Evolutionary conservation across 2,888 invertebrate genomes (phyloP).

Genomic region (Xestia ashworthii): DNA sequence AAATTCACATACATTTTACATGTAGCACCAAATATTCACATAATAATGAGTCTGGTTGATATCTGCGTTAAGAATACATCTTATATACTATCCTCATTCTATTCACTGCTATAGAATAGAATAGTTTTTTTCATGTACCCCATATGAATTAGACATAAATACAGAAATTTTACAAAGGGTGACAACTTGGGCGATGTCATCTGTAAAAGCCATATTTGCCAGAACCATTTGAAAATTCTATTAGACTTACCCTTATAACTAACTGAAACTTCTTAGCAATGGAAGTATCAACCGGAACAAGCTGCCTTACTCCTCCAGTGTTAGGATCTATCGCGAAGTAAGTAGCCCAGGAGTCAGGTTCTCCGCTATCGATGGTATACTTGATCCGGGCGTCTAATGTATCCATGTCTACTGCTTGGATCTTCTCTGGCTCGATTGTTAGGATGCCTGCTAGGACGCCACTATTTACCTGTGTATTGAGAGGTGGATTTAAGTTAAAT

Average conservation of each 20-base stretch:
- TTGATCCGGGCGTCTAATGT: slow-evolving; percentile 95
- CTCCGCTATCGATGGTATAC: slow-evolving; percentile 95
- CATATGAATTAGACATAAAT: no score
- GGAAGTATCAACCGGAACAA: slow-evolving; percentile 94
- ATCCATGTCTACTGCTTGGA: slow-evolving; percentile 97
- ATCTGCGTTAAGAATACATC: no score
- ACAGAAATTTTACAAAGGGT: no score
- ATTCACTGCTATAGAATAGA: no score
- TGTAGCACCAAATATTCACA: no score
- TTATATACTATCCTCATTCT: no score
- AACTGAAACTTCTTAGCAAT: slow-evolving; percentile 95
- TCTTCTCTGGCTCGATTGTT: slow-evolving; percentile 96
- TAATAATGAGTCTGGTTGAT: no score
- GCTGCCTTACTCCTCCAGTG: slow-evolving; percentile 95
- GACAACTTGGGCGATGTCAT: no score
- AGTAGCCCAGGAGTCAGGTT: slow-evolving; percentile 94
- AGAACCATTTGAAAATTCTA: no score
- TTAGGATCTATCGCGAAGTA: slow-evolving; percentile 96
- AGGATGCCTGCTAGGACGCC: slow-evolving; percentile 96
- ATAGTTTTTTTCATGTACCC: no score
- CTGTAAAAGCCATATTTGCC: no score
- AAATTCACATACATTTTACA: no score
- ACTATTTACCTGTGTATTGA: slow-evolving; percentile 92
- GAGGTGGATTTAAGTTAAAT: neutral
- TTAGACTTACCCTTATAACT: slow-evolving; percentile 92